Base-by-base conservation (phyloP, 2,113 vertebrate species). In the Ceratotherium simum region DNA sequence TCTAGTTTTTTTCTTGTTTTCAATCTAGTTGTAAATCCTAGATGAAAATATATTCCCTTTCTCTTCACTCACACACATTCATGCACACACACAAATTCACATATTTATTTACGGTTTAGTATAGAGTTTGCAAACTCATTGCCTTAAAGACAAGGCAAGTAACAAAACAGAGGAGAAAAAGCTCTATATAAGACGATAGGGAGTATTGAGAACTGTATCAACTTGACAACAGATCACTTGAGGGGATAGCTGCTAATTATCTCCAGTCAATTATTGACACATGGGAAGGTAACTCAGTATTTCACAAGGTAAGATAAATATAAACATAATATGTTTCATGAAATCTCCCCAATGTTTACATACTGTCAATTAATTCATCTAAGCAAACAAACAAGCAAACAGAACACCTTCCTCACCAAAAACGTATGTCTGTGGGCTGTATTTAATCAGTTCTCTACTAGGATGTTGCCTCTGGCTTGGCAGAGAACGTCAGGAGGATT, bases 1-100 rank as follows among this genome's bases (percentile, higher is more conserved):
- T 12, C 31, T 67, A 27, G 29, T 76, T 96, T 18, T 90, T 87
- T 83, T 62, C 23, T 90, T 78, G 72, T 48, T 82, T 96, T 94
- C 86, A 42, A 62, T 48, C 58, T 14, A 86, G 39, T n/a, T 91
- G 1, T 58, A 86, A 62, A 89, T 69, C 46, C 31, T 82, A 46
- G 23, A 29, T 92, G 33, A 95, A 87, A 65, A 83, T 76, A 25
- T 65, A 14, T 90, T 60, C 17, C 33, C 10, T 96, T 79, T 3
- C 3, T 62, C 13, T 83, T 39, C 20, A 54, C 13, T 79, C 51
- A 33, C 56, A 80, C 13, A 51, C 31, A 62, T 8, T 51, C 27
- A 56, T 3, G 5, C 5, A 27, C 3, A 76, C 21, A 92, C 36
- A 58, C 33, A 69, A 82, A 76, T 23, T 72, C 14, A 62, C 2